A percentile compares a stretch with the other conserved stretches of the same genome.
Conservation (phyloP, 2,113 vertebrate genomes). For the Anthoscopus minutus region DNA sequence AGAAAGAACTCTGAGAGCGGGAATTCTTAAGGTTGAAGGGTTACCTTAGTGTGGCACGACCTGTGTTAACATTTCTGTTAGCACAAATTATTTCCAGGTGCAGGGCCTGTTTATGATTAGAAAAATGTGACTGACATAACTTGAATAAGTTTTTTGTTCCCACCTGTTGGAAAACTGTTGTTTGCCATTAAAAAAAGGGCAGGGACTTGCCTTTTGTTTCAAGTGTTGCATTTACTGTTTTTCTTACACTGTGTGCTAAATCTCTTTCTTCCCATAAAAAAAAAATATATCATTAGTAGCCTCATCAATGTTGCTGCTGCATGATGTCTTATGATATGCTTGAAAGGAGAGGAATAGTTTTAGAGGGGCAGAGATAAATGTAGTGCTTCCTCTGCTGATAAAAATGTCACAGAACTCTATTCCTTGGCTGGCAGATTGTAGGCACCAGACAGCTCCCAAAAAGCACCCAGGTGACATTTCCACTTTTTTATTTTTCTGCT, state of each 20-base stretch:
- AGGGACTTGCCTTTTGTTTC: neutral
- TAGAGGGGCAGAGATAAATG: neutral
- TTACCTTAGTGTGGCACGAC: neutral
- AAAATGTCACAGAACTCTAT: neutral
- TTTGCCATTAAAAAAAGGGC: neutral
- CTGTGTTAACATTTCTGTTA: neutral
- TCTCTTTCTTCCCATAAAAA: neutral
- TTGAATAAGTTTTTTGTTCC: neutral
- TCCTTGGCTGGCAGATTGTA: neutral
- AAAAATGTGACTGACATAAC: neutral
- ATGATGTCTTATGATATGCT: rapidly evolving
- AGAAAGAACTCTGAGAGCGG: neutral
- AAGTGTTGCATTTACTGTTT: neutral
- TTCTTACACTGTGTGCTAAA: neutral
- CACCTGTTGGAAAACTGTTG: neutral
- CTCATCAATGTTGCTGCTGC: neutral
- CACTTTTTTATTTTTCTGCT: neutral
- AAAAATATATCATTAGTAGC: neutral
- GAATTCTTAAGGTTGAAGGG: neutral
- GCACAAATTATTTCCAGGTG: neutral
- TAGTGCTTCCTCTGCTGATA: neutral
- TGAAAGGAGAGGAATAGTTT: neutral
- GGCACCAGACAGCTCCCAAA: neutral
- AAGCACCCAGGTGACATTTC: neutral
- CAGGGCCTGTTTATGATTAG: neutral